Conservation (phyloP, 2,888 invertebrate species). For the Meghimatium bilineatum region DNA sequence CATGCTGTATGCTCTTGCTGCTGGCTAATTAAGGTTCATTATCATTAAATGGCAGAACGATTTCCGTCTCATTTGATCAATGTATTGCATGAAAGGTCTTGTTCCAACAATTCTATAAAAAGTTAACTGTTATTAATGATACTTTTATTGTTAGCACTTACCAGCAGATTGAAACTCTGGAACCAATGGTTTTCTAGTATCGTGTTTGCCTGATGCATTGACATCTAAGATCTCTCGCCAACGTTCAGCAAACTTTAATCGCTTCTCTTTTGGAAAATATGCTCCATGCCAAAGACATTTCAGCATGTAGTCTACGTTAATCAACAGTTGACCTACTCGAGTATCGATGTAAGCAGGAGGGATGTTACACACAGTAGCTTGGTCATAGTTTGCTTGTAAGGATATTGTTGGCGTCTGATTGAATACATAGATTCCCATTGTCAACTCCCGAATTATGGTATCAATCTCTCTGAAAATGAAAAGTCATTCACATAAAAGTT, state of each 20-base stretch:
- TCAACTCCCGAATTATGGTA: conserved; percentile 76
- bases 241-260: conserved; percentile 75
- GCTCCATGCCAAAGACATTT: conserved; percentile 77
- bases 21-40: too few species aligned
- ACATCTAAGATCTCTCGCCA: conserved; percentile 76
- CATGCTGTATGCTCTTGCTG: too few species aligned
- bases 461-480: conserved; percentile 72
- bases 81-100: too few species aligned
- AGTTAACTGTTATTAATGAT: neutral
- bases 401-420: conserved; percentile 76
- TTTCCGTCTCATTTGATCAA: too few species aligned
- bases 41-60: too few species aligned
- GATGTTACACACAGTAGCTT: conserved; percentile 74
- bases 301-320: conserved; percentile 76
- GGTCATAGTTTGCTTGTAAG: conserved; percentile 76
- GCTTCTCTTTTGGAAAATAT: conserved; percentile 76
- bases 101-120: too few species aligned
- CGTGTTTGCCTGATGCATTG: conserved; percentile 71
- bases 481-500: neutral
- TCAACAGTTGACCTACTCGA: conserved; percentile 74
- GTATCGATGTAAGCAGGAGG: conserved; percentile 76
- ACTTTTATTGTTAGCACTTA: conserved; percentile 48
- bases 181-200: conserved; percentile 74
- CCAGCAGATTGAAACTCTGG: conserved; percentile 75
- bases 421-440: conserved; percentile 74